Conservation (phyloP, 2,797 vertebrate species). For the Neoniphon sammara region DNA sequence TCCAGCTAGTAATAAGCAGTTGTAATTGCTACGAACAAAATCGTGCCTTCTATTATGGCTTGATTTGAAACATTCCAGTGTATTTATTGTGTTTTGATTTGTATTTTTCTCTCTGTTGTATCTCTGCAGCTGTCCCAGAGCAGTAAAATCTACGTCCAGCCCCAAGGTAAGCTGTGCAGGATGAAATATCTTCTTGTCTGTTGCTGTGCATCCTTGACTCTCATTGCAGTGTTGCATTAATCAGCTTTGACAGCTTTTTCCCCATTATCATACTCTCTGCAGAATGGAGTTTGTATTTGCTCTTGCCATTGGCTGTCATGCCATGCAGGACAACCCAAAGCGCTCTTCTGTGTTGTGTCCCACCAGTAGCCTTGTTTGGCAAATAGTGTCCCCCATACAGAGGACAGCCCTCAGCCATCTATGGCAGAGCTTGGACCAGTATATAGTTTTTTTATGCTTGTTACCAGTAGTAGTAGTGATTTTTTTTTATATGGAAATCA, state of each 20-base stretch:
- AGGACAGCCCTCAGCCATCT: slow-evolving; percentile 35
- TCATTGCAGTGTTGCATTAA: slow-evolving; percentile 64
- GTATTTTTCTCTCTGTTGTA: slow-evolving; percentile 33
- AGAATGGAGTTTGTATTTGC: slow-evolving; percentile 56
- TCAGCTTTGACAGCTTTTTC: slow-evolving; percentile 58
- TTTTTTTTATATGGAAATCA: slow-evolving; percentile 15
- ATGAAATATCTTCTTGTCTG: slow-evolving; percentile 35
- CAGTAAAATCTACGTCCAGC: slow-evolving; percentile 89
- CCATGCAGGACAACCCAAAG: slow-evolving; percentile 56
- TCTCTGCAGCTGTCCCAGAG: slow-evolving; percentile 84
- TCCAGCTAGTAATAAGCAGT: slow-evolving; percentile 11
- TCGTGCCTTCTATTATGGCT: slow-evolving; percentile 4
- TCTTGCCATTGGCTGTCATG: slow-evolving; percentile 63
- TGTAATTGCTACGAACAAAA: slow-evolving; percentile 34
- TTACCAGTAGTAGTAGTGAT: slow-evolving; percentile 31
- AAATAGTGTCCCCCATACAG: slow-evolving; percentile 59
- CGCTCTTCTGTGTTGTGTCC: slow-evolving; percentile 62
- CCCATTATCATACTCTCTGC: slow-evolving; percentile 60
- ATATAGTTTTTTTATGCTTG: slow-evolving; percentile 35
- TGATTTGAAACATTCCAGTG: slow-evolving; percentile 14
- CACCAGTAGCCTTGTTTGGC: slow-evolving; percentile 63
- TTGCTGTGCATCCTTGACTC: slow-evolving; percentile 50
- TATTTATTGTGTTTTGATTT: slow-evolving; percentile 30
- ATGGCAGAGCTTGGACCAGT: slow-evolving; percentile 41
- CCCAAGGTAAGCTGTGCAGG: slow-evolving; percentile 88